Evolutionary conservation across 2,113 vertebrate species (phyloP), one percentile per base, ranked within the genome.

Genomic region (Rhynchopsitta pachyrhyncha): DNA sequence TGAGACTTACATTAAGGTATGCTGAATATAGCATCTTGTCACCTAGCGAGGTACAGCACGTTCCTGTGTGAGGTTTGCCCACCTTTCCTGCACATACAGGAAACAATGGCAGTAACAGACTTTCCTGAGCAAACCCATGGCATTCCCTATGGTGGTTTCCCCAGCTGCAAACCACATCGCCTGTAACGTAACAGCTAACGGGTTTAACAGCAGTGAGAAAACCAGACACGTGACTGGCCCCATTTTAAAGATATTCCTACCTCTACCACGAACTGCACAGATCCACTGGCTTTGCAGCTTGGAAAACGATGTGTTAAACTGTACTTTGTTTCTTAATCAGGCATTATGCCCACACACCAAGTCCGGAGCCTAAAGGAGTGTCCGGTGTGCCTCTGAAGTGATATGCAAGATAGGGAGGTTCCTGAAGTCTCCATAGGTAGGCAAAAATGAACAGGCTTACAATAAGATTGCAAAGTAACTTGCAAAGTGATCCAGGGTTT

Each of bases 311-410:
- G 50, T 87, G 42, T 57, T 68, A 37, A 88, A 46, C 33, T 46
- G 8, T 33, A 80, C 33, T 37, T 49, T 74, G 28, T 76, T 91
- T 64, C 77, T 84, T 66, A 57, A 85, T 57, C 3, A 1, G 13
- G 57, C 39, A 35, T 57, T 69, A 59, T 23, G 22, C 25, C 59
- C 25, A 59, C 20, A 28, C 3, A 42, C 3, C 7, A 4, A 70
- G 0, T 0, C 11, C 41, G 67, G 29, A 93, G 46, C 18, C 31
- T 46, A 11, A 0, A 74, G 14, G 49, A 82, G 18, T 33, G 9
- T 42, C 37, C 59, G 37, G 80, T 46, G 9, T 60, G 42, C 29
- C 42, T 84, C 29, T 75, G 31, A 88, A 88, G 39, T 2, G 1
- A 78, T 9, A 59, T 13, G 12, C 60, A 93, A 79, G 19, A 71